Conservation (phyloP, 2,113 vertebrate species). For the Sinocyclocheilus grahami region DNA sequence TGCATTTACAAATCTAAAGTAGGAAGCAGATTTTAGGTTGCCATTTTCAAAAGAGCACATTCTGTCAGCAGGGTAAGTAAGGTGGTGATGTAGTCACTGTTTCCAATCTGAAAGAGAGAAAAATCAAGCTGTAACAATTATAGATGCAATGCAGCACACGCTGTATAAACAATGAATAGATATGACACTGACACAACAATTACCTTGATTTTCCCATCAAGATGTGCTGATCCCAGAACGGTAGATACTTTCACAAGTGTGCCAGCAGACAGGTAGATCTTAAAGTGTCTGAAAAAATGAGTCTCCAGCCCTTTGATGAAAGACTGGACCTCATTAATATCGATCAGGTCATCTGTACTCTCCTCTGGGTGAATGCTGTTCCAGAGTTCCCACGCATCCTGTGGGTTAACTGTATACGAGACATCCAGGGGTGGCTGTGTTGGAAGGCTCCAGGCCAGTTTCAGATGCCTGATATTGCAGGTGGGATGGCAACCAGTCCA, state of each 20-base stretch:
- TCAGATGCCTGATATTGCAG: constrained; percentile 66
- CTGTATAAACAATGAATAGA: not conserved
- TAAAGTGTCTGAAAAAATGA: constrained; percentile 92
- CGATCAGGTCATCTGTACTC: constrained; percentile 68
- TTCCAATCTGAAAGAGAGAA: constrained; percentile 80
- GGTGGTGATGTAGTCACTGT: constrained; percentile 78
- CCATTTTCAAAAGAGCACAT: constrained; percentile 76
- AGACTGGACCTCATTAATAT: constrained; percentile 81
- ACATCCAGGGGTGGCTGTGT: constrained; percentile 78
- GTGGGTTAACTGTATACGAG: constrained; percentile 79
- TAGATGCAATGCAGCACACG: not conserved
- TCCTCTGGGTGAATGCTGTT: constrained; percentile 76
- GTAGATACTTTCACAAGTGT: constrained; percentile 84
- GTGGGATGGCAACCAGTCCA: constrained; percentile 83
- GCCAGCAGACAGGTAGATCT: constrained; percentile 84
- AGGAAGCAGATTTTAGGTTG: constrained; percentile 58
- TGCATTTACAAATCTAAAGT: constrained; percentile 25
- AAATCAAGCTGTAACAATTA: not conserved
- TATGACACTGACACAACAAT: not conserved
- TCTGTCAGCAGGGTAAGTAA: constrained; percentile 88
- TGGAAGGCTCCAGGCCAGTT: constrained; percentile 84
- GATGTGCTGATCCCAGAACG: constrained; percentile 82
- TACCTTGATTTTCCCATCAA: constrained; percentile 89
- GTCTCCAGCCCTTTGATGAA: constrained; percentile 84
- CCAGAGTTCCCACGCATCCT: constrained; percentile 90